Percentiles rank a stretch among this genome's conserved stretches.
Conservation (phyloP, 2,888 invertebrate genomes). For the Amphimallon solstitiale region DNA sequence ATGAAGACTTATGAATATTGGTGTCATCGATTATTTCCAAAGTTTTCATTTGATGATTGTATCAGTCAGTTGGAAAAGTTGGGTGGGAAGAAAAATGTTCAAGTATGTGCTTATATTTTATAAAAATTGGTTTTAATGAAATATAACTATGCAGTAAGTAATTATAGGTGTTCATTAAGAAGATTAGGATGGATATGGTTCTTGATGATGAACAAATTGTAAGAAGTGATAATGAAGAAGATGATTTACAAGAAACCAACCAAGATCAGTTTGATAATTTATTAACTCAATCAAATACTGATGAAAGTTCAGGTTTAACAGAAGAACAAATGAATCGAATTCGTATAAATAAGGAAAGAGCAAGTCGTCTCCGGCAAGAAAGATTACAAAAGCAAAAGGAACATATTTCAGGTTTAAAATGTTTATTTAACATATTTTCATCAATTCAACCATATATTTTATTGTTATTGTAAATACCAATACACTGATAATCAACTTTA, state of each 20-base stretch:
- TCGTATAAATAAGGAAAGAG: constrained; percentile 63
- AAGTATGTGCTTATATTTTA: constrained; percentile 65
- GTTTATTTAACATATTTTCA: too few species aligned
- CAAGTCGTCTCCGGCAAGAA: constrained; percentile 58
- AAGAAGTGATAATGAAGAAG: constrained; percentile 53
- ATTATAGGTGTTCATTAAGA: constrained; percentile 71
- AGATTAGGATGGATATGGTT: constrained; percentile 72
- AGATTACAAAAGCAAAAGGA: constrained; percentile 4
- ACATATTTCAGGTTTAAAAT: constrained; percentile 1
- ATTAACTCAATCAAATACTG: constrained; percentile 4
- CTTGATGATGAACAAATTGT: constrained; percentile 61
- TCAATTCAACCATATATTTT: too few species aligned
- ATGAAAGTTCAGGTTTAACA: constrained; percentile 56
- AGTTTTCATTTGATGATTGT: constrained; percentile 87
- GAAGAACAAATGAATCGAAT: constrained; percentile 78
- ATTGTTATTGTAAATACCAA: too few species aligned
- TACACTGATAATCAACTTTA: too few species aligned
- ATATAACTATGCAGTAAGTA: background rate
- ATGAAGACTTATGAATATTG: constrained; percentile 90
- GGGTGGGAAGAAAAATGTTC: constrained; percentile 82
- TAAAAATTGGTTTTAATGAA: constrained; percentile 12
- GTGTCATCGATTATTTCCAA: constrained; percentile 92
- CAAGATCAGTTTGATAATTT: constrained; percentile 50
- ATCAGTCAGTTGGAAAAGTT: constrained; percentile 82
- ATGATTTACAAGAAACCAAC: constrained; percentile 68